Conservation (phyloP, 2,888 invertebrate species). For the Ennomos quercinarius region DNA sequence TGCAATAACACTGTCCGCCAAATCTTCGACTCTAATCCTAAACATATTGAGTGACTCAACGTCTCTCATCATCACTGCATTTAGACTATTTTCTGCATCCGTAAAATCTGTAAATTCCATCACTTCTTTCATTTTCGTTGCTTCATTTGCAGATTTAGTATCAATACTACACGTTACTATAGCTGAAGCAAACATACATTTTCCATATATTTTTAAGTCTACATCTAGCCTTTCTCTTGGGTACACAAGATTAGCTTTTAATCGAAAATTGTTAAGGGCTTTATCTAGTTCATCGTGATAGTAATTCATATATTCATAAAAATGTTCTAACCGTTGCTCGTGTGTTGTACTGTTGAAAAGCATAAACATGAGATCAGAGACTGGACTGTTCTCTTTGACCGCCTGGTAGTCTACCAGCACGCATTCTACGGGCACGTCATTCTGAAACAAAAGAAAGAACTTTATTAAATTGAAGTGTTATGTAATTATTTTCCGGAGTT, state of each 20-base stretch:
- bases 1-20: constrained; percentile 28
- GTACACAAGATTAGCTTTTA: constrained; percentile 46
- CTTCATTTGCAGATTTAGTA: constrained; percentile 44
- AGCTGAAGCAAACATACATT: constrained; percentile 35
- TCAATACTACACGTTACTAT: constrained; percentile 39
- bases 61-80: neutral
- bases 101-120: neutral
- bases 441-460: constrained; percentile 45
- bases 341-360: constrained; percentile 57
- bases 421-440: constrained; percentile 40
- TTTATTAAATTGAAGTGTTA: no score
- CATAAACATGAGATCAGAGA: constrained; percentile 50
- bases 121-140: constrained; percentile 20
- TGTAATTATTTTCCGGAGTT: no score
- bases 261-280: constrained; percentile 42
- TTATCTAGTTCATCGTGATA: constrained; percentile 48
- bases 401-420: constrained; percentile 60
- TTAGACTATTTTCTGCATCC: neutral
- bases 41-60: constrained; percentile 7
- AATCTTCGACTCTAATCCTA: constrained; percentile 21
- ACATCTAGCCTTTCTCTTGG: constrained; percentile 50
- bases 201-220: constrained; percentile 49
- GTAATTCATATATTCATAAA: constrained; percentile 41
- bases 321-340: constrained; percentile 45
- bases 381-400: constrained; percentile 48